Percentiles rank a stretch among this genome's conserved stretches.
Evolutionary conservation across 2,797 vertebrate genomes (phyloP).

Genomic region (Spinus olivaceus): DNA sequence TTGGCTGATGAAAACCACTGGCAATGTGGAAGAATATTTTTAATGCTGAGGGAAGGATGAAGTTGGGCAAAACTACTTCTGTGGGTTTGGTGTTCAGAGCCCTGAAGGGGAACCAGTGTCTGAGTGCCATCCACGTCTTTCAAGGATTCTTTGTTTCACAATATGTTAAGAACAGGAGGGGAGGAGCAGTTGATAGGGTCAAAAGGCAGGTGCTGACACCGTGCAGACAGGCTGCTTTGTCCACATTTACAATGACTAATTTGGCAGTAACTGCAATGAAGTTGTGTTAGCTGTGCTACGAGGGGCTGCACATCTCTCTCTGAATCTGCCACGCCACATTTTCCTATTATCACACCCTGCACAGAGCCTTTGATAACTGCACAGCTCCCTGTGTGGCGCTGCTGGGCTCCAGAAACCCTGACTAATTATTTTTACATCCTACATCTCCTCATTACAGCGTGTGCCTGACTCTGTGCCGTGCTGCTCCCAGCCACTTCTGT

Average conservation of each 20-base stretch:
- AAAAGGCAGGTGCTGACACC: neutral
- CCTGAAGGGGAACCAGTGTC: neutral
- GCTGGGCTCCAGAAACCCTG: conserved; percentile 1
- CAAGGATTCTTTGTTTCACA: neutral
- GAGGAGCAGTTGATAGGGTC: neutral
- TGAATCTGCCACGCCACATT: neutral
- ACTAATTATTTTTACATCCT: conserved; percentile 44
- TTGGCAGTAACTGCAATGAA: neutral
- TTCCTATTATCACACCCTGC: neutral
- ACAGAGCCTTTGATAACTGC: neutral
- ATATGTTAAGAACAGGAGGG: neutral
- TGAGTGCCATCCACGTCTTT: neutral
- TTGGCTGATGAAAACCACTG: neutral
- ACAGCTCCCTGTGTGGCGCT: neutral
- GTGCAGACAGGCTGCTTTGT: neutral
- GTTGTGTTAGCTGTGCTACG: neutral
- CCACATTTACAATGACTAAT: neutral
- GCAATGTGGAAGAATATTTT: neutral
- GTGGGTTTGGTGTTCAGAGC: neutral
- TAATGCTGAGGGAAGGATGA: neutral
- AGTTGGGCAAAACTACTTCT: neutral
- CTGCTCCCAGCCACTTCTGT: conserved; percentile 25
- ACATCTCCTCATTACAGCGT: neutral
- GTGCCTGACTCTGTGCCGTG: neutral
- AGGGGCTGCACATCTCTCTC: neutral